These are phyloP conservation scores for Paramormyrops kingsleyae DNA, from an alignment of 2,113 vertebrate genomes.

Conservation along the genomic window DNA sequence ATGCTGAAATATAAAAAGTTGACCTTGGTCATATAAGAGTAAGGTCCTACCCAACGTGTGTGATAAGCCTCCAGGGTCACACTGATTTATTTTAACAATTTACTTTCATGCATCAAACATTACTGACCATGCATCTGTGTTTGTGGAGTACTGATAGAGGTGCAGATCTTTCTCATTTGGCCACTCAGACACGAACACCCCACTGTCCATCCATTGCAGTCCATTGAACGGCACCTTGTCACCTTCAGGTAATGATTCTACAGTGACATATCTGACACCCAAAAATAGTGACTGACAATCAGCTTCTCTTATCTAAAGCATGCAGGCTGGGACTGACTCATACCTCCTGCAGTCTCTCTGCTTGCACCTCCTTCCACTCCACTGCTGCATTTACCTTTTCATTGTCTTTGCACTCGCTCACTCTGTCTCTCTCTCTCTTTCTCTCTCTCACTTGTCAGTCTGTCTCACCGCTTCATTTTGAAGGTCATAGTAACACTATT, in stretches of 20 bases:
- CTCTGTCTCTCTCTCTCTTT: neutral
- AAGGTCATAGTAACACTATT: neutral
- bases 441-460: neutral
- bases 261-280: neutral
- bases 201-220: neutral
- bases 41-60: neutral
- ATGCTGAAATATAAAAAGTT: neutral
- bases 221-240: neutral
- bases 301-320: neutral
- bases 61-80: neutral
- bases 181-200: neutral
- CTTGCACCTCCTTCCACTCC: neutral
- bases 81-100: neutral
- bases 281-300: neutral
- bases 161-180: neutral
- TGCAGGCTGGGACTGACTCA: neutral
- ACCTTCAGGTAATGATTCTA: neutral
- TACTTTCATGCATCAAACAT: neutral
- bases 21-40: neutral
- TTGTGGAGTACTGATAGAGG: neutral
- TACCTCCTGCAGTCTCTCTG: neutral
- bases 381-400: neutral
- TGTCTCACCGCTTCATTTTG: neutral
- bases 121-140: neutral
- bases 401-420: neutral